These are phyloP conservation scores for Nymphalis io DNA, from an alignment of 1,140 invertebrate species.

Conservation along the genomic window DNA sequence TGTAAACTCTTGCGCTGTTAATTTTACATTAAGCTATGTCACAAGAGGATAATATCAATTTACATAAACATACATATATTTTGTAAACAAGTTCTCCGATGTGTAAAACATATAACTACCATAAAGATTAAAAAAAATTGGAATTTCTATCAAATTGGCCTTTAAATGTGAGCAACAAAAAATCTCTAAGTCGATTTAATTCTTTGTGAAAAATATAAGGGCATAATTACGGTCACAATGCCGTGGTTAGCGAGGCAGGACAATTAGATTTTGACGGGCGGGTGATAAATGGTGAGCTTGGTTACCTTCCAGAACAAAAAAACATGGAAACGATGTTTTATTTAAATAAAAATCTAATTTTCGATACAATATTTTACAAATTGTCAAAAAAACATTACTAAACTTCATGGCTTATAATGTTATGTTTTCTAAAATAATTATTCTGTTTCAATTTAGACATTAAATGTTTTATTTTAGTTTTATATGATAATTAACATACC, in stretches of 20 bases:
- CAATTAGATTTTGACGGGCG: slow-evolving; percentile 78
- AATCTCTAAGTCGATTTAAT: slow-evolving; percentile 62
- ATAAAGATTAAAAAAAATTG: slow-evolving; percentile 50
- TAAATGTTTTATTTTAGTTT: too few relatives aligned
- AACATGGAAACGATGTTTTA: slow-evolving; percentile 41
- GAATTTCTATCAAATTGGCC: slow-evolving; percentile 59
- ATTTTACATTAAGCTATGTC: background rate
- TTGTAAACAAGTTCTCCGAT: background rate
- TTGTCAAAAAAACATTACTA: slow-evolving; percentile 1
- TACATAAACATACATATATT: too few relatives aligned
- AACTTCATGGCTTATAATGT: background rate
- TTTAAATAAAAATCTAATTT: slow-evolving; percentile 10
- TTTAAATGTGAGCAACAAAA: slow-evolving; percentile 57
- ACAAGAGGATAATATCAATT: too few relatives aligned
- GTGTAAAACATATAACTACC: background rate
- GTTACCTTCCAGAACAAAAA: slow-evolving; percentile 47
- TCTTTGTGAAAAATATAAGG: slow-evolving; percentile 72
- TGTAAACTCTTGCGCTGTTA: background rate
- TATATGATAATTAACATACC: too few relatives aligned
- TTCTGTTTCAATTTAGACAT: too few relatives aligned
- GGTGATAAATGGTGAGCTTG: slow-evolving; percentile 74
- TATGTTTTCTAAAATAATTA: too few relatives aligned
- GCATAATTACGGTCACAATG: slow-evolving; percentile 77
- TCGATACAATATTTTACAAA: background rate
- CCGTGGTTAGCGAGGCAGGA: slow-evolving; percentile 70